Conservation (phyloP, 2,113 vertebrate species). For the Hippocampus mohnikei region DNA sequence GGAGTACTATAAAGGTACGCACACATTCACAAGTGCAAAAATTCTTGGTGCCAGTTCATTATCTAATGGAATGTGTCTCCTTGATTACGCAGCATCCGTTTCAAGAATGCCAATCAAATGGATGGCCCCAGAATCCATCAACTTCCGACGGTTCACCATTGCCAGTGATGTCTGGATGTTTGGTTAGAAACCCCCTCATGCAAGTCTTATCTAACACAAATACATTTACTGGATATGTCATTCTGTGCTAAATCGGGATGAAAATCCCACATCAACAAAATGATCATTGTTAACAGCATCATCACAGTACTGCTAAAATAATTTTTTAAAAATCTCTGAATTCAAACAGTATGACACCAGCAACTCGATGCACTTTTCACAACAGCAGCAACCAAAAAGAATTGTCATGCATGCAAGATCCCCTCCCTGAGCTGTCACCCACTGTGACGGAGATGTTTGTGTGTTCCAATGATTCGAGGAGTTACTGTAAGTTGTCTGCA, state of each 20-base stretch:
- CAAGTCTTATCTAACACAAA: background rate
- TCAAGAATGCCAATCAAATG: slow-evolving; percentile 92
- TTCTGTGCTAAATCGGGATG: background rate
- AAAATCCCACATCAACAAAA: background rate
- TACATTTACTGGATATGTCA: background rate
- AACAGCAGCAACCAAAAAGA: background rate
- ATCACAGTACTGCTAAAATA: too few relatives aligned
- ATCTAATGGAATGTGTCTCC: background rate
- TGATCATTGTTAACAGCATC: too few relatives aligned
- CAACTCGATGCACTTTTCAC: background rate
- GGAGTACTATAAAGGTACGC: slow-evolving; percentile 92
- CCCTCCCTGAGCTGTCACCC: too few relatives aligned
- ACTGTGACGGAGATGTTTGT: too few relatives aligned
- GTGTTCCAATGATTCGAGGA: too few relatives aligned
- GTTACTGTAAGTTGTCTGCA: too few relatives aligned
- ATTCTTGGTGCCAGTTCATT: background rate
- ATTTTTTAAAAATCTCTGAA: background rate
- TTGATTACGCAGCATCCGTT: slow-evolving; percentile 75
- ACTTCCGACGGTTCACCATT: slow-evolving; percentile 90
- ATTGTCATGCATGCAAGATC: too few relatives aligned
- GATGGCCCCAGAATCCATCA: slow-evolving; percentile 96
- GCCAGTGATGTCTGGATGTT: slow-evolving; percentile 98
- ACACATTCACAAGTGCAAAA: background rate
- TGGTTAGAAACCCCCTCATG: slow-evolving; percentile 68
- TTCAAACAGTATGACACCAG: background rate